Evolutionary conservation across 2,797 vertebrate genomes (phyloP), one percentile per base, ranked within the genome.

Genomic region (Sebastolobus alascanus): DNA sequence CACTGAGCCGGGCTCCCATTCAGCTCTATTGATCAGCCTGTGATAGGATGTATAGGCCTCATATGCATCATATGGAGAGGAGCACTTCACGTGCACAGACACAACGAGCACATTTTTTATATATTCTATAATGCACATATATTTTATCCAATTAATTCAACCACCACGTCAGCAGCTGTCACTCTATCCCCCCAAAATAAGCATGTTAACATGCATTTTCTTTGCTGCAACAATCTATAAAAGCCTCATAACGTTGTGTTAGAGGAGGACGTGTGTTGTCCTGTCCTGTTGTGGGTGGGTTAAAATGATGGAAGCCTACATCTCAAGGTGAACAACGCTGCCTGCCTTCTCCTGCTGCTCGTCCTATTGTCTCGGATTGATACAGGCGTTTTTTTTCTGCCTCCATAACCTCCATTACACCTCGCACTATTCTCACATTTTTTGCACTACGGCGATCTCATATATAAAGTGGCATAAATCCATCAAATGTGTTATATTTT

Each of bases 251-350:
- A 16, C 29, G 38, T 9, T 74, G 16, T 59, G 59, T 16, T 29
- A 8, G 50, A 72, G 35, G 58, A 65, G 60, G 60, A 65, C 25
- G 2, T 25, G 25, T 16, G 56, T 52, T 65, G 70, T 79, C 83
- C 46, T 77, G 79, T 83, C 72, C 78, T 75, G 77, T 83, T 80
- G 46, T 73, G 56, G 55, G 55, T 78, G 75, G 63, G 63, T 75
- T 76, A 40, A 69, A 79, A 82, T 87, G 79, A 87, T 80, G 79
- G 80, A 85, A 86, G 77, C 73, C 85, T 79, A 68, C 86, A 88
- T 89, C 84, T 90, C 87, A 91, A 93, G 89, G 89, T 92, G 90
- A 93, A 90, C 86, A 87, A 90, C 75, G 80, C 88, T 86, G 89
- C 73, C 84, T 84, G 75, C 79, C 56, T 84, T 74, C 82, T 84